Base-by-base conservation (phyloP, 2,888 invertebrate species). In the Phorcus lineatus region DNA sequence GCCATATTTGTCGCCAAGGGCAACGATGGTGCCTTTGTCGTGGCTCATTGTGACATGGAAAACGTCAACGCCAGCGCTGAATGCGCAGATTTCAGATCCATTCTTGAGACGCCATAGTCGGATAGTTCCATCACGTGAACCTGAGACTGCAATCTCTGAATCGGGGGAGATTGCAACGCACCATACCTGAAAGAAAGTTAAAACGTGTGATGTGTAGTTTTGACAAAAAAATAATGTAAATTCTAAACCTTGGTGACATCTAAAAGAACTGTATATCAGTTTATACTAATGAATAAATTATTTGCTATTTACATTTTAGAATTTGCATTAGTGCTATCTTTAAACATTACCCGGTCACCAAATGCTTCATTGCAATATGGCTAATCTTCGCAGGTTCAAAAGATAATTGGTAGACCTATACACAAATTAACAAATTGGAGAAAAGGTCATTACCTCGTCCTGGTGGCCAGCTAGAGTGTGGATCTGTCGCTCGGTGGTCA, bases 11-110 rank as follows among this genome's bases (percentile, higher is more conserved):
- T 93, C 93, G 7, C 92, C 93, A 9, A 93, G 90, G 55, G 92
- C 93, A 77, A 93, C 93, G 40, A 93, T 92, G 22, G 92, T 92
- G 76, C 91, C 89, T 83, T 92, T 93, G 88, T 93, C 92, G 74
- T 87, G 88, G 84, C 92, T 92, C 87, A 93, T 90, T 55, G 91
- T 90, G 74, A 93, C 91, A 80, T 89, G 88, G 90, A 93, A 93
- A 81, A 93, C 90, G 81, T 93, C 93, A 6, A 93, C 90, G 16
- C 91, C 91, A 40, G 92, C 90, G 83, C 91, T 91, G 84, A 92
- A 93, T 70, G 89, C 85, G 80, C 91, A 92, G 84, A 93, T 90
- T 79, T 90, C 91, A 6, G 87, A 86, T 40, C 93, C 93, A 62
- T 88, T 91, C 78, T 88, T 86, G 81, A 91, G 83, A 19, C 91